Evolutionary conservation across 1,140 invertebrate species (phyloP), one percentile per base, ranked within the genome.

Genomic region (Cecropterus lyciades): DNA sequence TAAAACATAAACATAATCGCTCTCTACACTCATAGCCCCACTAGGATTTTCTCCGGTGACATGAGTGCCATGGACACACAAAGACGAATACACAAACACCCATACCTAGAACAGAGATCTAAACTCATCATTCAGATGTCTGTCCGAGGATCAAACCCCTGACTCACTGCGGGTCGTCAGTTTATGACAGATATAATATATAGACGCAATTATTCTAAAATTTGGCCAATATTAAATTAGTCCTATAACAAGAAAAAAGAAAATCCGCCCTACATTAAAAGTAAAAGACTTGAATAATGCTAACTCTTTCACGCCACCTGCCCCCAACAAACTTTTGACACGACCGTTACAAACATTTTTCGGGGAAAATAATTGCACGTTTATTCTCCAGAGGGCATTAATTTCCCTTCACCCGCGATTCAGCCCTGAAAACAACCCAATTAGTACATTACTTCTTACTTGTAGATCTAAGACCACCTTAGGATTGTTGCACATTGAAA

Each of bases 371-470:
- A 89, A 88, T 85, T 84, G 79, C 80, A 76, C 72, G 67, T 84
- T 90, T 87, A 89, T 88, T 80, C 80, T 84, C 82, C 66, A 63
- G 75, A 69, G 79, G 76, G 79, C 84, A 89, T 92, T 89, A 82
- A 89, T 87, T 88, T 86, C 76, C 82, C 84, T 84, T 85, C 84
- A 83, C 67, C 75, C 78, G 70, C 72, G 69, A 91, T 84, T 79
- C 70, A 63, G 66, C 63, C 69, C 72, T 70, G 63, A 67, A 84
- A 89, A 87, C 82, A 85, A 72, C 65, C 75, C 82, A 91, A 89
- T 91, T 89, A 86, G 78, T 80, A 75, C 75, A 80, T 86, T 86
- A 78, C 75, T 81, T 79, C 73, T 75, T 73, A 83, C 73, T 80
- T 79, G 72, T 70, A 57, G 51, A 75, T 72, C 71, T 70, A 30